Conservation (phyloP, 2,113 vertebrate genomes). For the Cynoglossus semilaevis region DNA sequence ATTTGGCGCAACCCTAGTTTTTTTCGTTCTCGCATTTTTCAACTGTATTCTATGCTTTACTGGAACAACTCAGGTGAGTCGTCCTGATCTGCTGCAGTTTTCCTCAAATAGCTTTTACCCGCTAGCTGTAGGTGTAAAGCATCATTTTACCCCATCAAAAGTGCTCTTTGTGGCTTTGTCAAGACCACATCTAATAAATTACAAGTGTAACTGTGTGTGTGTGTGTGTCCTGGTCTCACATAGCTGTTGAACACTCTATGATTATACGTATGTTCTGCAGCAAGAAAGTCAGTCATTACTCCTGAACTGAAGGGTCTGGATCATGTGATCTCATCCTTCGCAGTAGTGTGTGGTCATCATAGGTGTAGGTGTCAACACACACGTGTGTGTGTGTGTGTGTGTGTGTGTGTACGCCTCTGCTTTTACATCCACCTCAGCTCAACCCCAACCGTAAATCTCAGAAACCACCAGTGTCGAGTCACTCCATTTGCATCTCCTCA, state of each 20-base stretch:
- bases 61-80: constrained; percentile 13
- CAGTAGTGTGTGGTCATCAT: constrained; percentile 36
- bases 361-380: constrained; percentile 38
- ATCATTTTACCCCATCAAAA: too few relatives aligned
- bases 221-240: constrained; percentile 36
- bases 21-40: not conserved
- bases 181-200: constrained; percentile 54
- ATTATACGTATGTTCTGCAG: constrained; percentile 50
- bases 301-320: constrained; percentile 27
- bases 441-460: constrained; percentile 37
- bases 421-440: constrained; percentile 26
- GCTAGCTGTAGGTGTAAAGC: too few relatives aligned
- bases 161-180: constrained; percentile 35
- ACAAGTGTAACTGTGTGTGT: constrained; percentile 45
- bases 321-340: constrained; percentile 51
- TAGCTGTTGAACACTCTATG: constrained; percentile 57
- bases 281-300: constrained; percentile 35
- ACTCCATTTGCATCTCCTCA: constrained; percentile 9
- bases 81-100: constrained; percentile 13
- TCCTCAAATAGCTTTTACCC: too few relatives aligned
- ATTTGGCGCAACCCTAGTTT: constrained; percentile 13
- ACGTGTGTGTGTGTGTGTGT: not conserved
- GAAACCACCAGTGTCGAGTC: constrained; percentile 26
- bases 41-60: not conserved
- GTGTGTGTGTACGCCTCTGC: constrained; percentile 13